Conservation (phyloP, 92 coral and sea anemone genomes). For the Zoanthus gigantus region DNA sequence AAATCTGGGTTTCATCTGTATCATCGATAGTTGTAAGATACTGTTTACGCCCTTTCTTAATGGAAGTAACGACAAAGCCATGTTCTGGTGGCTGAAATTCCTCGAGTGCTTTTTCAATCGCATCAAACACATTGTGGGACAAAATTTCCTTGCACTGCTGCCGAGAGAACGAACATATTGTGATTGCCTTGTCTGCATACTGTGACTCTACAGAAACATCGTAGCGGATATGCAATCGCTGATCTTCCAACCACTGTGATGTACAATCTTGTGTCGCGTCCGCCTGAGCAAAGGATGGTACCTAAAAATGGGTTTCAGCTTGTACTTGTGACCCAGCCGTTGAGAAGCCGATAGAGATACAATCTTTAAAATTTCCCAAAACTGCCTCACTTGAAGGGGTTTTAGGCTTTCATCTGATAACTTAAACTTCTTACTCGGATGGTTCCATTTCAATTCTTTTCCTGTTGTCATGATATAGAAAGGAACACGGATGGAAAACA, state of each 20-base stretch:
- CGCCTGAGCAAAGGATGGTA: background rate
- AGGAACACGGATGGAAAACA: conserved; percentile 20
- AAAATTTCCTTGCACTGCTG: conserved; percentile 39
- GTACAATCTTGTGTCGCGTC: background rate
- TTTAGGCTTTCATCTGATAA: no score
- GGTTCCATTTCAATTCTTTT: background rate
- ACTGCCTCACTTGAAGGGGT: no score
- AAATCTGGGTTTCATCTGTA: background rate
- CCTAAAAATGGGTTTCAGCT: background rate
- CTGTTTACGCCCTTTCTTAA: conserved; percentile 37
- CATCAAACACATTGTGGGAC: conserved; percentile 8
- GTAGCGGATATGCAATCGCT: conserved; percentile 26
- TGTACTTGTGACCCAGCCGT: no score
- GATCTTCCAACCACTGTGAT: conserved; percentile 16
- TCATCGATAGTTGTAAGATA: conserved; percentile 37
- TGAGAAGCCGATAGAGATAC: no score
- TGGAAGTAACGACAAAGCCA: conserved; percentile 30
- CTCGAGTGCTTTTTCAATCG: conserved; percentile 1
- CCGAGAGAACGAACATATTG: conserved; percentile 42
- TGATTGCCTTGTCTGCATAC: conserved; percentile 29
- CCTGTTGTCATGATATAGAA: conserved; percentile 18
- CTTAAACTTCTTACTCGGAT: background rate
- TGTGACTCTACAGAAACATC: conserved; percentile 11
- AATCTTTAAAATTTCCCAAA: no score
- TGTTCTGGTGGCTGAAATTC: conserved; percentile 48